Percentiles rank a stretch among this genome's conserved stretches.
Conservation (phyloP, 2,888 invertebrate species). For the Anoncus sp. region DNA sequence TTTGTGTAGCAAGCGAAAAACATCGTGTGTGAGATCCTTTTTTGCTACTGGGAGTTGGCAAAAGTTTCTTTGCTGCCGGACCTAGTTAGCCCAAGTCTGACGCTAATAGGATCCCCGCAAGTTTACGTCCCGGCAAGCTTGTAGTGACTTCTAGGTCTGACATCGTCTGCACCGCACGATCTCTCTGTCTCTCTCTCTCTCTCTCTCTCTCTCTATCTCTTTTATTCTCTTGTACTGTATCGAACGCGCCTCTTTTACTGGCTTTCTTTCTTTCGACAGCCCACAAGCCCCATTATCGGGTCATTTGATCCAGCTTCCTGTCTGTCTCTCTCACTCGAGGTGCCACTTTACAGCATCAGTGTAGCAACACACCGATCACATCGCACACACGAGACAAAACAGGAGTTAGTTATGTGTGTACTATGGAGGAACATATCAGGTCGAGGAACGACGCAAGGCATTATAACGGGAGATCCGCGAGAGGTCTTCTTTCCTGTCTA, state of each 20-base stretch:
- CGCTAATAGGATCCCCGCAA: slow-evolving; percentile 70
- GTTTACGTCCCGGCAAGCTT: slow-evolving; percentile 46
- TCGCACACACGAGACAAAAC: slow-evolving; percentile 20
- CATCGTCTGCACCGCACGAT: slow-evolving; percentile 26
- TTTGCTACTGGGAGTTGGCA: slow-evolving; percentile 47
- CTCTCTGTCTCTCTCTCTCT: slow-evolving; percentile 12
- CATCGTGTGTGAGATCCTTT: slow-evolving; percentile 7
- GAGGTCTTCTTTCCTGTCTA: not conserved
- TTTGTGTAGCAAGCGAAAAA: slow-evolving; percentile 7
- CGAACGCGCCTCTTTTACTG: slow-evolving; percentile 56
- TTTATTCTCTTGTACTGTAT: slow-evolving; percentile 33
- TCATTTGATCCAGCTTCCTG: slow-evolving; percentile 67
- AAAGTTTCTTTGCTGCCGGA: slow-evolving; percentile 63
- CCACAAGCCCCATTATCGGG: slow-evolving; percentile 68
- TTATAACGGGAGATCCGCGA: slow-evolving; percentile 17
- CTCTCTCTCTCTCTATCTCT: slow-evolving; percentile 9
- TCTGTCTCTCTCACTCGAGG: slow-evolving; percentile 35
- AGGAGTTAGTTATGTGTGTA: slow-evolving; percentile 17
- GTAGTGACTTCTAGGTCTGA: slow-evolving; percentile 31
- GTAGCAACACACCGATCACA: slow-evolving; percentile 21
- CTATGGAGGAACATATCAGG: slow-evolving; percentile 5
- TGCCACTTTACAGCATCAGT: slow-evolving; percentile 38
- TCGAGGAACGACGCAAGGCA: not conserved
- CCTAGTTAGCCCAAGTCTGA: slow-evolving; percentile 67
- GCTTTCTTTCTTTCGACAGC: slow-evolving; percentile 61